Base-by-base conservation (phyloP, 35 echinoderm and acorn worm species). In the Antedon bifida region DNA sequence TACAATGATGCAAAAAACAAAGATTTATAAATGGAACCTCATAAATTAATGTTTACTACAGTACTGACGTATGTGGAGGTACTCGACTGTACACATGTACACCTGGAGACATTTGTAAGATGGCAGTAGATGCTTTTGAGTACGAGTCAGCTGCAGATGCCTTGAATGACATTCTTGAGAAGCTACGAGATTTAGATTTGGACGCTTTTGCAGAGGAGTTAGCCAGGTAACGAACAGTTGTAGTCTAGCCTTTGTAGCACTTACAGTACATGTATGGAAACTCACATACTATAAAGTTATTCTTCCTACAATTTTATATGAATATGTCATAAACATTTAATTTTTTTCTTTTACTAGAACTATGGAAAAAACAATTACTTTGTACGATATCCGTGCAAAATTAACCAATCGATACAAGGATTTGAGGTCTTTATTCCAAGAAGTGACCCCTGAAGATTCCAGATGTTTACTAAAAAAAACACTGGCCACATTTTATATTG, bases 131-230 rank as follows among this genome's bases (percentile, higher is more conserved):
- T 88, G 94, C 94, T 74, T 77, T 97, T 81, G 94, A 97, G 77
- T 97, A 97, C 33, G 90, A 92, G 34, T 89, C 90, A 0, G 90
- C 94, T 19, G 94, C 94, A 3, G 94, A 89, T 55, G 90, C 90
- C 5, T 80, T 97, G 73, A 88, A 97, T 75, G 93, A 97, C 44
- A 97, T 97, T 81, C 79, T 97, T 21, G 94, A 97, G 51, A 97
- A 97, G 81, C 78, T 97, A 55, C 90, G 92, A 56, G 94, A 97
- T 83, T 83, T 97, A 17, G 94, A 97, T 83, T 78, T 97, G 44
- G 94, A 97, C 90, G 94, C 94, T 21, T 97, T 97, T 81, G 94
- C 94, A 11, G 94, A 97, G 46, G 94, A 97, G 73, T 78, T 97
- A 36, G 90, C 92, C 39, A 87, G 90, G 90, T 90, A 97, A 90